These are phyloP conservation scores for Abrostola triplasia DNA, from an alignment of 2,888 invertebrate genomes.

Conservation along the genomic window DNA sequence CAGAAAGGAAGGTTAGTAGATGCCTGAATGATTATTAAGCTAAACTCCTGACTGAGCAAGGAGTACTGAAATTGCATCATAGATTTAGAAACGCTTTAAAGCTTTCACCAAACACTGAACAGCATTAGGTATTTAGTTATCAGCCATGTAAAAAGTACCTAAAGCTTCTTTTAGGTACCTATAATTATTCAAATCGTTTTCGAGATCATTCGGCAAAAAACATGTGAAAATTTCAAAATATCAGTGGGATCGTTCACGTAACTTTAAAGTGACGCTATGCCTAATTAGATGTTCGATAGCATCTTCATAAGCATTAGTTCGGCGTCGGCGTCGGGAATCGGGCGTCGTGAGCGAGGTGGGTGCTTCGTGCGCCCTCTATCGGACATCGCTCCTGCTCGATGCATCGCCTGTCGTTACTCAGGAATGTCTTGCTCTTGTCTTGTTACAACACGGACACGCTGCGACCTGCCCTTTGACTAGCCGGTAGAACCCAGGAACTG, in stretches of 20 bases:
- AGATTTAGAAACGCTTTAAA: too few species aligned
- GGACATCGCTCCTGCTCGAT: constrained; percentile 67
- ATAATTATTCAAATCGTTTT: background rate
- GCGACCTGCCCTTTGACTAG: constrained; percentile 55
- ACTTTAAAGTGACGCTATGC: constrained; percentile 21
- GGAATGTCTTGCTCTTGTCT: constrained; percentile 57
- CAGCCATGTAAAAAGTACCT: too few species aligned
- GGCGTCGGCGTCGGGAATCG: constrained; percentile 17
- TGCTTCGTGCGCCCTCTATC: constrained; percentile 60
- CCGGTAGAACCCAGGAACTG: constrained; percentile 39
- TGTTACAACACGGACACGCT: constrained; percentile 53
- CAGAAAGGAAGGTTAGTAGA: constrained; percentile 10
- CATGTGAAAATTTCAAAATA: background rate
- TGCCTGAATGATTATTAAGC: too few species aligned
- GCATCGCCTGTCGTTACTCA: constrained; percentile 62
- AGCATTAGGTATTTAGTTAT: too few species aligned
- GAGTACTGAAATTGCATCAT: background rate
- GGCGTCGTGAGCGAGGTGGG: constrained; percentile 57
- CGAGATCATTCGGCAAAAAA: background rate
- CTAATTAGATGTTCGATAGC: constrained; percentile 44
- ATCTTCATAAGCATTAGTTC: constrained; percentile 42
- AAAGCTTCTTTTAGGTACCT: too few species aligned
- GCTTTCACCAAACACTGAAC: too few species aligned
- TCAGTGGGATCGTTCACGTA: background rate
- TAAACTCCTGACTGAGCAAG: too few species aligned